These are phyloP conservation scores for Odontocolon sp. DNA, from an alignment of 2,888 invertebrate genomes.

Conservation along the genomic window DNA sequence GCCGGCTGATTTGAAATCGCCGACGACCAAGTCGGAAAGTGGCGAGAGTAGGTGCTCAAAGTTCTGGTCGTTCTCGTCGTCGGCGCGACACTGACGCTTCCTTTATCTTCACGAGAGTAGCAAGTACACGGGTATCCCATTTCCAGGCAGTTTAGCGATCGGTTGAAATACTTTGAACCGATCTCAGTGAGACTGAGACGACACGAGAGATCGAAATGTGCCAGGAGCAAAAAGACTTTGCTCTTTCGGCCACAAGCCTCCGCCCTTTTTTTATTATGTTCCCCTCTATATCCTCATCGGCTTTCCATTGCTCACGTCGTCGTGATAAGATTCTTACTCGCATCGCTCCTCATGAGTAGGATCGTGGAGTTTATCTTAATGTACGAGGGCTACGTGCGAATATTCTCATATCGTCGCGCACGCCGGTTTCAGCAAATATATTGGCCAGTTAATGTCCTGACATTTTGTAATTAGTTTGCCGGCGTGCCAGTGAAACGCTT, in stretches of 20 bases:
- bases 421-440: slow-evolving; percentile 48
- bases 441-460: slow-evolving; percentile 52
- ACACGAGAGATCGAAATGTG: slow-evolving; percentile 23
- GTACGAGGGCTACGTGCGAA: slow-evolving; percentile 52
- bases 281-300: slow-evolving; percentile 27
- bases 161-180: slow-evolving; percentile 57
- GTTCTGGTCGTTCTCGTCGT: slow-evolving; percentile 37
- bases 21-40: slow-evolving; percentile 32
- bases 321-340: not conserved
- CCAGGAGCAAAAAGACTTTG: not conserved
- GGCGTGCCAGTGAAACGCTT: slow-evolving; percentile 34
- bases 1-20: slow-evolving; percentile 30
- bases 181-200: slow-evolving; percentile 32
- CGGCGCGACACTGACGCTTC: slow-evolving; percentile 61
- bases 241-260: slow-evolving; percentile 34
- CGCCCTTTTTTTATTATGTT: slow-evolving; percentile 45
- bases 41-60: slow-evolving; percentile 23
- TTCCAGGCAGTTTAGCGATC: slow-evolving; percentile 74
- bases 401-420: slow-evolving; percentile 55
- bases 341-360: not conserved
- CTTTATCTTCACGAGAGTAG: slow-evolving; percentile 77
- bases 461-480: slow-evolving; percentile 60
- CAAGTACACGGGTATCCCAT: slow-evolving; percentile 78
- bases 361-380: slow-evolving; percentile 53
- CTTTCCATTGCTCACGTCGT: slow-evolving; percentile 25